Conservation (phyloP, 1,140 invertebrate genomes). For the Heliothis virescens region DNA sequence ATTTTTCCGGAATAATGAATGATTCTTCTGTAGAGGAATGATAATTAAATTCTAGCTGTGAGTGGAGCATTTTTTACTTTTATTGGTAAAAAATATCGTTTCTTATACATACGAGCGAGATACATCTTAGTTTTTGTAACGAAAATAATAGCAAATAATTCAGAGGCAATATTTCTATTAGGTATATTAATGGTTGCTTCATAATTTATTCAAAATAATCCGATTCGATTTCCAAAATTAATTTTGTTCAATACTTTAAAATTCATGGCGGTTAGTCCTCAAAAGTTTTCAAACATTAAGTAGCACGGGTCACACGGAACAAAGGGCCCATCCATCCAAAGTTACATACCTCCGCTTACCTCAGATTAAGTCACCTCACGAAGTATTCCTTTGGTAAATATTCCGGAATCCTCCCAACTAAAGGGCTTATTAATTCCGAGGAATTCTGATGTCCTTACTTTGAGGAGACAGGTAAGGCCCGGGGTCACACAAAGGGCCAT, state of each 20-base stretch:
- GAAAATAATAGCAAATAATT: too few relatives aligned
- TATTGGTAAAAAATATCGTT: background rate
- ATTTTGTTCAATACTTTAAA: too few relatives aligned
- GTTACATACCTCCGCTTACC: constrained; percentile 43
- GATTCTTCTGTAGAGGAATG: constrained; percentile 3
- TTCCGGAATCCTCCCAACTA: constrained; percentile 61
- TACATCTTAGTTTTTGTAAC: too few relatives aligned
- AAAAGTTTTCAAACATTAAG: constrained; percentile 29
- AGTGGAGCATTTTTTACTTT: background rate
- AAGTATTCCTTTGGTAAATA: constrained; percentile 70
- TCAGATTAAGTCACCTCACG: constrained; percentile 53
- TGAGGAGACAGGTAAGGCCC: constrained; percentile 61
- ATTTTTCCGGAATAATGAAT: constrained; percentile 48
- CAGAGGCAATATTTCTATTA: too few relatives aligned
- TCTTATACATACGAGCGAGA: too few relatives aligned
- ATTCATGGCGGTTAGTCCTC: too few relatives aligned
- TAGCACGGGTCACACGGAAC: constrained; percentile 10
- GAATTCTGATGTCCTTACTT: constrained; percentile 68
- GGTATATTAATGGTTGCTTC: too few relatives aligned
- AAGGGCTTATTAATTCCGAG: constrained; percentile 74
- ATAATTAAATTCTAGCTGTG: constrained; percentile 22
- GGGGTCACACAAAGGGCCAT: constrained; percentile 59
- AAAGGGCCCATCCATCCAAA: constrained; percentile 7
- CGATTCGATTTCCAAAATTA: too few relatives aligned
- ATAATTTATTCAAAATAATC: too few relatives aligned